These are phyloP conservation scores for Crossaster papposus DNA, from an alignment of 53 echinoderm and acorn worm species.

Conservation along the genomic window DNA sequence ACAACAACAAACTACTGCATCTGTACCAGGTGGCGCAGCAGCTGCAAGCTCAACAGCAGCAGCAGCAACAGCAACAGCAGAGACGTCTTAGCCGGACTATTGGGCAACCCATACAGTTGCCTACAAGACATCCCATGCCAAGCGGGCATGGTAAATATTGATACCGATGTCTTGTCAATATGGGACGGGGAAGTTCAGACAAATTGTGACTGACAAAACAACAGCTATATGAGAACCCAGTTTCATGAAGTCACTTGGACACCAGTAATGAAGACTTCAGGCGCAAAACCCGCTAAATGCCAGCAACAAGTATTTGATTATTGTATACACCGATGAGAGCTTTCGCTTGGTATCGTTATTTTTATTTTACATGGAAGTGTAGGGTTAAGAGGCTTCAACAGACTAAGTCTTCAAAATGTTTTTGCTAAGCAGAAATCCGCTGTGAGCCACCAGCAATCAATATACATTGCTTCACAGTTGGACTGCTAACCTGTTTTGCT, in stretches of 20 bases:
- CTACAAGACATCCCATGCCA: conserved; percentile 7
- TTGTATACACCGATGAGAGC: too few relatives aligned
- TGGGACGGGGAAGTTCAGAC: background rate
- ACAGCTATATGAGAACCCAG: background rate
- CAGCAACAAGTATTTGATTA: too few relatives aligned
- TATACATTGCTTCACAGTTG: background rate
- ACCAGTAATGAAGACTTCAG: too few relatives aligned
- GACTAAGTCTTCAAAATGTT: background rate
- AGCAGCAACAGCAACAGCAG: conserved; percentile 39
- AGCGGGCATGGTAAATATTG: background rate
- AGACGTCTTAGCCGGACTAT: conserved; percentile 64
- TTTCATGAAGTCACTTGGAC: background rate
- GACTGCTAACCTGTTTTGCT: background rate
- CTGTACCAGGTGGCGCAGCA: conserved; percentile 49
- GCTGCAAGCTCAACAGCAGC: conserved; percentile 33
- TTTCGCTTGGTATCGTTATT: too few relatives aligned
- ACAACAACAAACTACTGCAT: conserved; percentile 62
- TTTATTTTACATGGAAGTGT: too few relatives aligned
- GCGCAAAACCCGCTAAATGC: too few relatives aligned
- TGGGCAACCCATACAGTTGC: conserved; percentile 50
- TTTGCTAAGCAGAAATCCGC: background rate
- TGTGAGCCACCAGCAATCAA: background rate
- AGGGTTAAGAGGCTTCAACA: too few relatives aligned
- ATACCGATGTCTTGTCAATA: background rate
- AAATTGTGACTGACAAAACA: background rate